Evolutionary conservation across 2,113 vertebrate species (phyloP).

Genomic region (Equus przewalskii): DNA sequence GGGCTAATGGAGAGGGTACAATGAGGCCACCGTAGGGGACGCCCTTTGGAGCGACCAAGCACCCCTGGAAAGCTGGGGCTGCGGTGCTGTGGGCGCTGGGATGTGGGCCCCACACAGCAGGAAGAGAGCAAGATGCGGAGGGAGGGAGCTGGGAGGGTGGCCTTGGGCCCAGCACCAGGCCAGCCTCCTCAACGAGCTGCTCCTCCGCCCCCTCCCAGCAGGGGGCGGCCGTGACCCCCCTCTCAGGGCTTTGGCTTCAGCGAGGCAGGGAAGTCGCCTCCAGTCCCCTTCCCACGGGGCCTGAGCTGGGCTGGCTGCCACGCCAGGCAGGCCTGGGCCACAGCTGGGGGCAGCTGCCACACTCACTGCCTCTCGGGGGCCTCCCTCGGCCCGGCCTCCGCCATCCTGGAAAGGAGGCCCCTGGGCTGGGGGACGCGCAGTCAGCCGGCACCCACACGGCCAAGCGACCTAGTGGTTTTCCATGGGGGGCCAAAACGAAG

Average conservation of each 20-base stretch:
- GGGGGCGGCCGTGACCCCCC: neutral
- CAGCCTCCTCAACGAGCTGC: neutral
- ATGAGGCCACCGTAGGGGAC: neutral
- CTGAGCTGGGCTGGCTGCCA: neutral
- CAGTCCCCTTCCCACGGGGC: neutral
- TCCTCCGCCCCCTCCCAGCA: neutral
- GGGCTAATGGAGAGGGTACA: too few relatives aligned
- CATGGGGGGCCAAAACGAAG: neutral
- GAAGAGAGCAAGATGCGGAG: too few relatives aligned
- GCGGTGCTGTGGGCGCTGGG: rapidly evolving
- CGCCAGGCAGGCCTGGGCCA: neutral
- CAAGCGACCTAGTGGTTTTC: neutral
- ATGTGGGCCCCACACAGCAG: rapidly evolving
- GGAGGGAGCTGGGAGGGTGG: neutral
- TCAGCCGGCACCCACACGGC: neutral
- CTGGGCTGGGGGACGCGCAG: neutral
- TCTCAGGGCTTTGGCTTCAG: neutral
- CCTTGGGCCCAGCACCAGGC: neutral
- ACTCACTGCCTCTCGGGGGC: neutral
- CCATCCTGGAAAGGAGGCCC: neutral
- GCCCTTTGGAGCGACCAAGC: rapidly evolving
- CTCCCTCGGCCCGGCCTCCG: neutral
- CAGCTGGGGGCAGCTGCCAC: neutral
- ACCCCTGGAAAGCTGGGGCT: neutral
- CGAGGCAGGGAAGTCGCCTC: neutral